phyloP scores from a whole-genome alignment of 1,140 invertebrate species.

The Brachionus rotundiformis region DNA sequence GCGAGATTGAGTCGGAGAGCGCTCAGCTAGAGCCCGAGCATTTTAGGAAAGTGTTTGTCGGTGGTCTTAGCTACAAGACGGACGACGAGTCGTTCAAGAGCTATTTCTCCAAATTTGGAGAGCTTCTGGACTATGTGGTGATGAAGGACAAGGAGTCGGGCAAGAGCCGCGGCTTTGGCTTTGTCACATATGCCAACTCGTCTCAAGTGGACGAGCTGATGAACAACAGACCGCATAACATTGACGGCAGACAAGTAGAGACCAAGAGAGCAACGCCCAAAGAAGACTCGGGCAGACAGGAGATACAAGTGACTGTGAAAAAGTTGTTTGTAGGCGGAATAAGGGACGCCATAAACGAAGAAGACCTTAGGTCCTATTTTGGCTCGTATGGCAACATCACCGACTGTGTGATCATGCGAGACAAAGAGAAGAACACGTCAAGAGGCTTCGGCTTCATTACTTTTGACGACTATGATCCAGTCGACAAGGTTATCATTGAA shows the following conservation, averaged over 20 bases:
- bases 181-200: slow-evolving; percentile 87
- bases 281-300: slow-evolving; percentile 82
- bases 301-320: slow-evolving; percentile 88
- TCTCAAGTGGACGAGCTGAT: slow-evolving; percentile 93
- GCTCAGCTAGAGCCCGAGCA: slow-evolving; percentile 48
- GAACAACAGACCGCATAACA: slow-evolving; percentile 76
- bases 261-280: slow-evolving; percentile 93
- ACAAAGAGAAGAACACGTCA: slow-evolving; percentile 78
- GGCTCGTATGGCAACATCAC: slow-evolving; percentile 71
- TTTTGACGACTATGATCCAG: slow-evolving; percentile 74
- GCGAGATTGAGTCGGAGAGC: background rate
- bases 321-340: slow-evolving; percentile 91
- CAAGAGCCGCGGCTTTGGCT: slow-evolving; percentile 75
- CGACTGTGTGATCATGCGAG: slow-evolving; percentile 72
- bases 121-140: slow-evolving; percentile 49
- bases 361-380: slow-evolving; percentile 78
- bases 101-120: slow-evolving; percentile 51
- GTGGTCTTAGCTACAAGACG: slow-evolving; percentile 39
- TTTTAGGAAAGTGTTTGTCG: slow-evolving; percentile 52
- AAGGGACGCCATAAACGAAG: slow-evolving; percentile 63
- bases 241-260: slow-evolving; percentile 85
- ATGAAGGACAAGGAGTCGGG: slow-evolving; percentile 49
- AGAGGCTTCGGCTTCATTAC: slow-evolving; percentile 90
- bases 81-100: slow-evolving; percentile 39
- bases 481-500: slow-evolving; percentile 58